Conservation (phyloP, 2,113 vertebrate genomes). For the Aix galericulata region DNA sequence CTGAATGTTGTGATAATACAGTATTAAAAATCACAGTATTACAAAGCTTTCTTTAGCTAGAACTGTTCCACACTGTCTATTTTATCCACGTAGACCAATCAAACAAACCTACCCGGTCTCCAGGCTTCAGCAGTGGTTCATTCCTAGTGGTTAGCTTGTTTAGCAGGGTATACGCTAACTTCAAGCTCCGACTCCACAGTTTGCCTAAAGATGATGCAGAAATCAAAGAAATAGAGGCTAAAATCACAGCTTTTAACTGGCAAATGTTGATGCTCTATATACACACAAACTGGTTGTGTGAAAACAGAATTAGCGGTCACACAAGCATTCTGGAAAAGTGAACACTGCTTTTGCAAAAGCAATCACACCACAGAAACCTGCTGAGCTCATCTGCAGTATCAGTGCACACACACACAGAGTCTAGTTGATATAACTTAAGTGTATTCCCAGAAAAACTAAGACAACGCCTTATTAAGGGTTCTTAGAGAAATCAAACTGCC, state of each 20-base stretch:
- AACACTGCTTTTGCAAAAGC: neutral
- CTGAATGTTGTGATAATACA: neutral
- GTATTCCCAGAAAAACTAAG: neutral
- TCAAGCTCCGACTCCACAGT: constrained; percentile 95
- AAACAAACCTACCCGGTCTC: constrained; percentile 87
- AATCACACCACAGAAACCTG: neutral
- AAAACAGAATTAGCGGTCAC: neutral
- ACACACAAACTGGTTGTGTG: neutral
- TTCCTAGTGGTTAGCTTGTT: constrained; percentile 92
- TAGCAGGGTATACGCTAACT: constrained; percentile 93
- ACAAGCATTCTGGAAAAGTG: rapidly evolving
- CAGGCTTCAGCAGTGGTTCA: constrained; percentile 89
- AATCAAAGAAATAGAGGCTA: neutral
- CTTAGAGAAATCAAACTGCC: neutral
- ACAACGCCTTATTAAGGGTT: neutral
- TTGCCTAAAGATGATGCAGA: constrained; percentile 79
- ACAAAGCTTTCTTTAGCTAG: neutral
- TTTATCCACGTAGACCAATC: neutral
- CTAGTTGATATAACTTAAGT: neutral
- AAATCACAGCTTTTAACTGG: neutral
- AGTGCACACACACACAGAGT: neutral
- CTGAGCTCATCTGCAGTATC: neutral
- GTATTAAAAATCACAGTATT: neutral
- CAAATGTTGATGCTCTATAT: neutral
- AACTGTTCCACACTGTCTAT: neutral